A percentile compares a stretch with the other conserved stretches of the same genome.
Evolutionary conservation across 2,797 vertebrate species (phyloP).

Genomic region (Agapornis canus): DNA sequence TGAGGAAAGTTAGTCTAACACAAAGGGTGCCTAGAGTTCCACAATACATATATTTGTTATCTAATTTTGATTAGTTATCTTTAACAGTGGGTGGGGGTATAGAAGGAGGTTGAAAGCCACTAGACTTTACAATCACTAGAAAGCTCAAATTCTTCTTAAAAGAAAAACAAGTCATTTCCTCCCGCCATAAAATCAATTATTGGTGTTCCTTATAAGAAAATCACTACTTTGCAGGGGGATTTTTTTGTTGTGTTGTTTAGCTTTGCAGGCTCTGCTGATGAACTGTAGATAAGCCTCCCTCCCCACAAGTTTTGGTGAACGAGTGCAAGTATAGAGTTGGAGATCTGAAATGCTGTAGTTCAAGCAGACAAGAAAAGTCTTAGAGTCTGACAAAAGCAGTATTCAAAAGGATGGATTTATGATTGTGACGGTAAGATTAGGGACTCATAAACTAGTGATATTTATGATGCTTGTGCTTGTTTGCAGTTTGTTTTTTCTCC

Average conservation of each 20-base stretch:
- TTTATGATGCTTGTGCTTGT: background rate
- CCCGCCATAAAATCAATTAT: background rate
- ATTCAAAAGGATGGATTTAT: background rate
- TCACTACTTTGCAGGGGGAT: background rate
- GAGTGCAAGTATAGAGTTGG: background rate
- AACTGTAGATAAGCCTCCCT: background rate
- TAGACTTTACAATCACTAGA: background rate
- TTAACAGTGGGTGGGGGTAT: background rate
- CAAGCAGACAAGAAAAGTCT: background rate
- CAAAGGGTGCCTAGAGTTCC: background rate
- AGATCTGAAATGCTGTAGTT: background rate
- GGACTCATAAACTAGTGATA: background rate
- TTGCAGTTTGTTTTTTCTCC: background rate
- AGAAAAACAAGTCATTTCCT: background rate
- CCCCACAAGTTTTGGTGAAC: background rate
- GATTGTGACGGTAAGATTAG: background rate
- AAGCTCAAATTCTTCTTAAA: background rate
- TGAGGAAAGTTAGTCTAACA: background rate
- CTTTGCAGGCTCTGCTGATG: background rate
- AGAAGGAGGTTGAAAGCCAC: background rate
- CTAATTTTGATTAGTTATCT: background rate
- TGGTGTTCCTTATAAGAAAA: background rate
- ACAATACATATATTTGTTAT: background rate
- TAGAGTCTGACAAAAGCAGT: background rate
- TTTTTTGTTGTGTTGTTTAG: background rate